Conservation (phyloP, 2,113 vertebrate species). For the Perca fluviatilis region DNA sequence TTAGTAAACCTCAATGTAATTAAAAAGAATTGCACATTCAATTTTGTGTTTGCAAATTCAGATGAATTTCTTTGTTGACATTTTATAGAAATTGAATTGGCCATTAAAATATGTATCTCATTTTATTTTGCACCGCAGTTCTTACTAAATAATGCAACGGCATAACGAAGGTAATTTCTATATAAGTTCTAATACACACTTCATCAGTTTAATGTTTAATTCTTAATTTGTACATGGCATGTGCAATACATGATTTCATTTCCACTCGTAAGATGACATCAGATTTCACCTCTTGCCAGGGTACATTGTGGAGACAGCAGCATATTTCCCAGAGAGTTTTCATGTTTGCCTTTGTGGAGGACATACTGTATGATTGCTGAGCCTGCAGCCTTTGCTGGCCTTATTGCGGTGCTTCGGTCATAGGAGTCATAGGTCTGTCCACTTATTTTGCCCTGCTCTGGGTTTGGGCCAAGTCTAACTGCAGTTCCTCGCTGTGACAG, state of each 20-base stretch:
- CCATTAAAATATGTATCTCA: background rate
- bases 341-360: conserved; percentile 16
- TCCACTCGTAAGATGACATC: background rate
- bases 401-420: conserved; percentile 32
- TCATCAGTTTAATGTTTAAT: conserved; percentile 3
- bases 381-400: conserved; percentile 41
- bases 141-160: background rate
- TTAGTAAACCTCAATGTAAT: background rate
- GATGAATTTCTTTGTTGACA: background rate
- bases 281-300: background rate
- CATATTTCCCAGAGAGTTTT: conserved; percentile 32
- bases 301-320: background rate
- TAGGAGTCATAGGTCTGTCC: conserved; percentile 47
- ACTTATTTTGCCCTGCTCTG: conserved; percentile 42
- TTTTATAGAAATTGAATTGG: background rate
- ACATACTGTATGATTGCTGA: conserved; percentile 29
- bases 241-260: conserved; percentile 1
- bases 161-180: background rate
- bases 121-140: background rate
- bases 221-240: background rate
- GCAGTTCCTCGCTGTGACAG: conserved; percentile 40
- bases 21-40: background rate
- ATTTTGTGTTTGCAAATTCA: background rate
- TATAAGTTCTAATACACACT: conserved; percentile 10
- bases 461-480: conserved; percentile 43